Evolutionary conservation across 2,797 vertebrate species (phyloP).

Genomic region (Dicrostonyx torquatus): DNA sequence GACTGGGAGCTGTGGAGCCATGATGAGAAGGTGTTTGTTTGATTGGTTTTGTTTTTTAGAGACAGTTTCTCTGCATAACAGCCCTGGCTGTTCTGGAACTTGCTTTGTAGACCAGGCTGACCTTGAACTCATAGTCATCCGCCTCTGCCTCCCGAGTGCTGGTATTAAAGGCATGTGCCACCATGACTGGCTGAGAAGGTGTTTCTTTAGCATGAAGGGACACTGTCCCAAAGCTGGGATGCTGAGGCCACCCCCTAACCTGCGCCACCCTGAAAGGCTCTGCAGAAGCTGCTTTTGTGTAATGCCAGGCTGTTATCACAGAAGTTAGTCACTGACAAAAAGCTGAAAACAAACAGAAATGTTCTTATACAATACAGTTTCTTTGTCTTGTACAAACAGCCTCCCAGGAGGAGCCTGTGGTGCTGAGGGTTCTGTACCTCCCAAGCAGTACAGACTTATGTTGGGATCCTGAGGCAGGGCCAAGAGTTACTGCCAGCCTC

Average conservation of each 20-base stretch:
- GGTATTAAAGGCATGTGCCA: neutral
- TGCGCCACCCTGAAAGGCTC: neutral
- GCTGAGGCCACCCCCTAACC: neutral
- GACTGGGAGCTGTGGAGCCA: neutral
- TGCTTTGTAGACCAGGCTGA: neutral
- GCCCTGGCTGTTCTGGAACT: neutral
- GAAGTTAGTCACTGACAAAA: conserved; percentile 65
- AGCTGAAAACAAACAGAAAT: conserved; percentile 70
- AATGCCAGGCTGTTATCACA: neutral
- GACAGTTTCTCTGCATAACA: neutral
- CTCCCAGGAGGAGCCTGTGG: neutral
- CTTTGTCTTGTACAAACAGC: conserved; percentile 59
- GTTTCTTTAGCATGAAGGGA: neutral
- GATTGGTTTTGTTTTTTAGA: neutral
- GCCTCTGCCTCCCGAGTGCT: neutral
- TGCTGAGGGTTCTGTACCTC: neutral
- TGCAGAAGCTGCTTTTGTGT: neutral
- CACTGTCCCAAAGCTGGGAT: neutral
- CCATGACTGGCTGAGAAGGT: neutral
- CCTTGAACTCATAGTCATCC: neutral
- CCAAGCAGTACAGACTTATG: neutral
- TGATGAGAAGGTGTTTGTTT: neutral
- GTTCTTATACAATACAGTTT: neutral
- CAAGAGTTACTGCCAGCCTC: neutral
- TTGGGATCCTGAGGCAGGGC: neutral